A percentile compares a stretch with the other conserved stretches of the same genome.
Evolutionary conservation across 2,113 vertebrate genomes (phyloP).

Genomic region (Clarias batrachus): DNA sequence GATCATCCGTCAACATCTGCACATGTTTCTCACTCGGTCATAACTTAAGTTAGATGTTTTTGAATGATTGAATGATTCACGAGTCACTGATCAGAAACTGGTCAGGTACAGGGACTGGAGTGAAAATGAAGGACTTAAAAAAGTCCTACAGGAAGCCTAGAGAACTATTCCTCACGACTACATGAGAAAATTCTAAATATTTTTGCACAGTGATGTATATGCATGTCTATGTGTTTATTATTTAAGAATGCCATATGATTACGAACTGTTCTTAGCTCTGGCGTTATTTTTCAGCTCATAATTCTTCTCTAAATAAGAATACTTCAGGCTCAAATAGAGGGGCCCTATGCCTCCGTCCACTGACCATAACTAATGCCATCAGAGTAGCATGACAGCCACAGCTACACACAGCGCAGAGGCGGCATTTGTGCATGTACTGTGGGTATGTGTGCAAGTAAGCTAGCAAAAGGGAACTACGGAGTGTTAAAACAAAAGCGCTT

Average conservation of each 20-base stretch:
- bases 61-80: too few species aligned
- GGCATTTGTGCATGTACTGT: not conserved
- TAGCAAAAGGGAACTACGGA: slow-evolving; percentile 23
- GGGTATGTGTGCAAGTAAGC: not conserved
- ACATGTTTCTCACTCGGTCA: too few species aligned
- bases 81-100: too few species aligned
- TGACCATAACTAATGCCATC: slow-evolving; percentile 36
- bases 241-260: not conserved
- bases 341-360: slow-evolving; percentile 31
- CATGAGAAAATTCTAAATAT: too few species aligned
- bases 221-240: not conserved
- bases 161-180: too few species aligned
- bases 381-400: slow-evolving; percentile 31
- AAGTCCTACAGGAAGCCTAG: too few species aligned
- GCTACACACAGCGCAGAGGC: not conserved
- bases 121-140: too few species aligned
- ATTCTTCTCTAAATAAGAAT: slow-evolving; percentile 48
- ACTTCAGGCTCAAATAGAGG: slow-evolving; percentile 44
- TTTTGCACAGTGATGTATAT: not conserved
- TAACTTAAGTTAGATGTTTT: too few species aligned
- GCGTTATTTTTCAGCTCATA: slow-evolving; percentile 42
- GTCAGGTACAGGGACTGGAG: too few species aligned
- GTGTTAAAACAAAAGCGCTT: slow-evolving; percentile 48
- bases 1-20: too few species aligned
- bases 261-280: slow-evolving; percentile 11